These are phyloP conservation scores for Apocrypta bakeri DNA, from an alignment of 1,140 invertebrate species.

Conservation along the genomic window DNA sequence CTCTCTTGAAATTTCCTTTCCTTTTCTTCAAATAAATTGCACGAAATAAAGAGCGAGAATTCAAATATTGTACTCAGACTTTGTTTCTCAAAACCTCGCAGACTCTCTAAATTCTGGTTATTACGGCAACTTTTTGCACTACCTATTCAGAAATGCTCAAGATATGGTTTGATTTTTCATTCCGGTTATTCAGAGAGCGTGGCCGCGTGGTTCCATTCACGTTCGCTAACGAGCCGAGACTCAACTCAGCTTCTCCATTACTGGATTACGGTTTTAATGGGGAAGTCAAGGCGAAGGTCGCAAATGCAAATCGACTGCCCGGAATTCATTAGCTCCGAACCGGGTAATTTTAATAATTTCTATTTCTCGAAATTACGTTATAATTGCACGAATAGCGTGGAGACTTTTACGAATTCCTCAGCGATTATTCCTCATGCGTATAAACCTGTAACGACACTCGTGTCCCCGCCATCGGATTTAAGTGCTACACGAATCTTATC, in stretches of 20 bases:
- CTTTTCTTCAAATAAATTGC: no score
- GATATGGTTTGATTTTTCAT: background rate
- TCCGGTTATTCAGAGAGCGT: background rate
- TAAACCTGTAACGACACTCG: no score
- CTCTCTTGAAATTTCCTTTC: no score
- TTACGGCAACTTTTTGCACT: background rate
- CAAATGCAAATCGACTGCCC: constrained; percentile 29
- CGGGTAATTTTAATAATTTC: constrained; percentile 36
- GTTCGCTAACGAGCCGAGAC: constrained; percentile 29
- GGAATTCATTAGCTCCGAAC: constrained; percentile 28
- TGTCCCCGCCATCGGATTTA: no score
- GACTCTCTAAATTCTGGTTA: background rate
- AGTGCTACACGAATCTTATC: no score
- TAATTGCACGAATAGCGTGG: background rate
- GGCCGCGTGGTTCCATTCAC: constrained; percentile 1
- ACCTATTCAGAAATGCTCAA: background rate
- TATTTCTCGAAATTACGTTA: background rate
- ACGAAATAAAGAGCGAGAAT: no score
- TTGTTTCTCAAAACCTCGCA: no score
- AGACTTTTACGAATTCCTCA: background rate
- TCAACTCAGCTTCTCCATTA: constrained; percentile 7
- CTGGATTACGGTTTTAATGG: constrained; percentile 33
- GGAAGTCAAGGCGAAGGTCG: constrained; percentile 15
- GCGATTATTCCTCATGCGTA: background rate
- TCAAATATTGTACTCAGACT: background rate